A percentile compares a stretch with the other conserved stretches of the same genome.
Conservation (phyloP, 1,140 invertebrate genomes). For the Cylas formicarius region DNA sequence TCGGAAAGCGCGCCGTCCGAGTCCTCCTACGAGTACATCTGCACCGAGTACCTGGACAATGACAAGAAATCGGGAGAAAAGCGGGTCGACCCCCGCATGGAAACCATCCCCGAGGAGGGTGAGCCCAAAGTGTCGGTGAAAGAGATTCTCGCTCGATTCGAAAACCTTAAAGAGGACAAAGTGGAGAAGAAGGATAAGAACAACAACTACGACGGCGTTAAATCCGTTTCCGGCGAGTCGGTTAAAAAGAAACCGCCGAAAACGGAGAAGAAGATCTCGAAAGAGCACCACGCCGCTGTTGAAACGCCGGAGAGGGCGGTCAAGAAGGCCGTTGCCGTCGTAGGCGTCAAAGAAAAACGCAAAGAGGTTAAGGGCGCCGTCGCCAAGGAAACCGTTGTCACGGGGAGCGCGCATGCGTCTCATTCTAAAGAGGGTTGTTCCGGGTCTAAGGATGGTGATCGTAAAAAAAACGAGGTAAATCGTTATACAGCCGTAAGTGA, state of each 20-base stretch:
- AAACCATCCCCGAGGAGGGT: constrained; percentile 71
- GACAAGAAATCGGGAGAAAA: constrained; percentile 15
- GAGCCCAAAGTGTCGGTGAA: constrained; percentile 72
- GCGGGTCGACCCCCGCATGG: constrained; percentile 50
- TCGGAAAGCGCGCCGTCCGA: constrained; percentile 33
- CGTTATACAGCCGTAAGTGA: no score
- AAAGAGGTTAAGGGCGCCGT: not conserved
- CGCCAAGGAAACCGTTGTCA: no score
- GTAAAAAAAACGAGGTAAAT: no score
- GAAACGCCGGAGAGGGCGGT: not conserved
- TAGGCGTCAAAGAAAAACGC: constrained; percentile 7
- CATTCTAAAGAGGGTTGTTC: no score
- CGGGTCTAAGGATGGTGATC: no score
- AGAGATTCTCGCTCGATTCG: constrained; percentile 70
- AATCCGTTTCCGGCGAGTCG: not conserved
- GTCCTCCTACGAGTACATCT: constrained; percentile 33
- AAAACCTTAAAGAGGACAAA: constrained; percentile 51
- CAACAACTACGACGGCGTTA: constrained; percentile 15
- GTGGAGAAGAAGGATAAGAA: constrained; percentile 24
- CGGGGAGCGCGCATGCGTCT: no score
- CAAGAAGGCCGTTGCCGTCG: not conserved
- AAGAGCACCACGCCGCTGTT: constrained; percentile 3
- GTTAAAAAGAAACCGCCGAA: constrained; percentile 5
- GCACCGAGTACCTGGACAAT: constrained; percentile 9
- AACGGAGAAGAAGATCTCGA: constrained; percentile 7